Base-by-base conservation (phyloP, 2,113 vertebrate species). In the Sakesphorus luctuosus region DNA sequence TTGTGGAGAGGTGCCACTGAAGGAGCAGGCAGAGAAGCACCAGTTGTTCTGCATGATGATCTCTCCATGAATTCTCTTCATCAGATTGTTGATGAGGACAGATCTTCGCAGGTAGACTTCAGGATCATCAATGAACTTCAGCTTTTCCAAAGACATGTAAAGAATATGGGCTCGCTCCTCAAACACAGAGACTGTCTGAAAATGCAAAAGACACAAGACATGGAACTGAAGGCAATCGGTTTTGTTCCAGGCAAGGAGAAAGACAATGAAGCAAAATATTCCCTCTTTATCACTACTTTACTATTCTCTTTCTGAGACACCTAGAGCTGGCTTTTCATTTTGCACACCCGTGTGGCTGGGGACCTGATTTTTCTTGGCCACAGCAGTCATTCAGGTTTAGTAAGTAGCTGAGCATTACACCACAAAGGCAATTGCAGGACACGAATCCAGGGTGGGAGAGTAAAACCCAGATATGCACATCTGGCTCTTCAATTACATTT, bases 131-230 rank as follows among this genome's bases (percentile, higher is more conserved):
- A 99, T 99, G 95, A 99, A 99, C 77, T 99, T 98, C 77, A 99
- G 98, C 97, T 99, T 99, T 96, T 99, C 99, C 97, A 99, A 97
- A 87, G 99, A 99, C 97, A 99, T 98, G 79, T 99, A 99, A 65
- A 99, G 98, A 76, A 99, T 98, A 55, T 99, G 99, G 73, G 99
- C 99, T 13, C 99, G 98, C 89, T 99, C 99, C 97, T 99, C 99
- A 94, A 99, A 97, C 66, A 98, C 97, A 0, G 99, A 99, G 24
- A 99, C 98, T 40, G 99, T 99, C 99, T 99, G 93, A 74, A 98
- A 97, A 85, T 16, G 49, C 79, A 92, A 87, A 74, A 75, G 62
- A 76, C 35, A 94, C 17, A 59, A 53, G 40, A 80, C 26, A 67
- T 1, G 9, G 88, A 89, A 73, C 24, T 40, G 50, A 72, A 87